A percentile compares a stretch with the other conserved stretches of the same genome.
phyloP scores from a whole-genome alignment of 2,797 vertebrate genomes.

The Urocyon cinereoargenteus region DNA sequence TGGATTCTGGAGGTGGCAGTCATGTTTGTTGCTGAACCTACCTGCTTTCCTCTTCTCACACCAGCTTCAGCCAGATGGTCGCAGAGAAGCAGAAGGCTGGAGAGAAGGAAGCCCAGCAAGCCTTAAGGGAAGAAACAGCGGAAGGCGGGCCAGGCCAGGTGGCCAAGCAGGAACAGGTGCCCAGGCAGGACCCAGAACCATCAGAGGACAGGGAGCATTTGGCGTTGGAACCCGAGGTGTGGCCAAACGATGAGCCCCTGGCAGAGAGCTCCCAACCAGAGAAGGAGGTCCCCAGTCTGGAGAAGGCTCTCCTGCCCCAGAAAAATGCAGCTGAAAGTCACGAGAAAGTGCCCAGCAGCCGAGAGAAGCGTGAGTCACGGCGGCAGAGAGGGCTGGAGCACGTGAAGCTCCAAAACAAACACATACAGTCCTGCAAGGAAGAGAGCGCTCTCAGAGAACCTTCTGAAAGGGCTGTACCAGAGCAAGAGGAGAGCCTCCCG shows the following conservation, averaged over 20 bases:
- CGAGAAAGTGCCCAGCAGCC: slow-evolving; percentile 87
- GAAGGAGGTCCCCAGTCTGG: background rate
- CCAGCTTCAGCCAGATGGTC: slow-evolving; percentile 86
- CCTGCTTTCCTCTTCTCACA: background rate
- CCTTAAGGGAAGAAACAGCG: slow-evolving; percentile 9
- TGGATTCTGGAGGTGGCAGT: background rate
- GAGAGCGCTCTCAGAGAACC: slow-evolving; percentile 56
- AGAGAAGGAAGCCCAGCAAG: slow-evolving; percentile 81
- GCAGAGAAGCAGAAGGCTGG: slow-evolving; percentile 88
- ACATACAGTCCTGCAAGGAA: slow-evolving; percentile 78
- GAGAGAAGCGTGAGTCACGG: slow-evolving; percentile 95
- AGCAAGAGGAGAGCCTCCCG: background rate
- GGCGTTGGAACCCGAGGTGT: accelerated
- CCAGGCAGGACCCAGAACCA: background rate
- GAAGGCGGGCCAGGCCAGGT: background rate
- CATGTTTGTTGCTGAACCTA: background rate
- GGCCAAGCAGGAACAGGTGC: background rate
- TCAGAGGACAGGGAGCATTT: accelerated
- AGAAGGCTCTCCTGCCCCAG: background rate
- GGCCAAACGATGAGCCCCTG: accelerated
- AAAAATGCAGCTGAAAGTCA: slow-evolving; percentile 69
- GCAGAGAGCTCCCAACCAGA: background rate
- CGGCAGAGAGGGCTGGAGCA: slow-evolving; percentile 96
- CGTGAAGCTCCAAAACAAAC: slow-evolving; percentile 94
- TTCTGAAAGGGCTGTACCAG: background rate